phyloP scores from a whole-genome alignment of 2,113 vertebrate genomes.

The Mastomys coucha region DNA sequence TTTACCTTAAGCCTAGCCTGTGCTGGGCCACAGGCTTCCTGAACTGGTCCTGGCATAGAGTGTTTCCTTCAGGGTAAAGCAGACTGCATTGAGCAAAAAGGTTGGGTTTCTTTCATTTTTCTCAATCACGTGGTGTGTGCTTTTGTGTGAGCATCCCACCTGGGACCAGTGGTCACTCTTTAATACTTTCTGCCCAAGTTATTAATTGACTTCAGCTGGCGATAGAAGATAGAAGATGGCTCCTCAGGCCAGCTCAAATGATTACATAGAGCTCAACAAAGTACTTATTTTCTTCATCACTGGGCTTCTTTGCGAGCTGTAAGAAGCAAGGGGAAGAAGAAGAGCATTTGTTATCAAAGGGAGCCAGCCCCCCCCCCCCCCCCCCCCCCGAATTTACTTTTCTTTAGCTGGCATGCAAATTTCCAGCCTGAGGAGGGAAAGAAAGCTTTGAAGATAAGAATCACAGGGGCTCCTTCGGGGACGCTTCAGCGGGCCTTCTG shows the following conservation, averaged over 20 bases:
- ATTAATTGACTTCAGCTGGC: neutral
- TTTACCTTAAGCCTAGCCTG: neutral
- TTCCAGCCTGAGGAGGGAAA: conserved; percentile 37
- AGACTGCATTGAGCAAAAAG: accelerated
- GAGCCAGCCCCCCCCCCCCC: too few relatives aligned
- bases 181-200: neutral
- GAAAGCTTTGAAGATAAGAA: conserved; percentile 74
- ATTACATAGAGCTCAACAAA: neutral
- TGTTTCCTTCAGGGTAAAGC: accelerated
- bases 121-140: neutral
- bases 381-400: conserved; percentile 66
- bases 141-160: accelerated
- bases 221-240: neutral
- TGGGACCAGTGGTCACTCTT: accelerated
- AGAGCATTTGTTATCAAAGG: conserved; percentile 75
- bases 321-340: conserved; percentile 63
- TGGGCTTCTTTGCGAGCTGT: conserved; percentile 50
- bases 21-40: accelerated
- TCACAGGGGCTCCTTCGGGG: neutral
- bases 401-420: conserved; percentile 69
- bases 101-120: accelerated
- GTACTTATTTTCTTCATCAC: conserved; percentile 43
- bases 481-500: conserved; percentile 30
- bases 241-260: neutral
- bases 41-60: accelerated